phyloP scores from a whole-genome alignment of 2,888 invertebrate species.

The Meloe dianella region DNA sequence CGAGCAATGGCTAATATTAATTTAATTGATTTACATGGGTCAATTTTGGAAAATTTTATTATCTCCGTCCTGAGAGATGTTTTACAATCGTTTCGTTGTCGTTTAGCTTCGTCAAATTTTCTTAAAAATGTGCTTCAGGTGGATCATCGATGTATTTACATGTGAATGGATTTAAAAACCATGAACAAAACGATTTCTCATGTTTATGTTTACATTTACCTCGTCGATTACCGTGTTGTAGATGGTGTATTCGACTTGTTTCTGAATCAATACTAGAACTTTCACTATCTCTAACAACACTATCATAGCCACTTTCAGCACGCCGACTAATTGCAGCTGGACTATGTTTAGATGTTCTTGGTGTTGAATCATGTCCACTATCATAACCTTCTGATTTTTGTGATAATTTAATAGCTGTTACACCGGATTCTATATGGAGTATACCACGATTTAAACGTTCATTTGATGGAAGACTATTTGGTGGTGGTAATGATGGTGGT shows the following conservation, averaged over 20 bases:
- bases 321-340: slow-evolving; percentile 78
- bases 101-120: neutral
- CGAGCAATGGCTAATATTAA: too few relatives aligned
- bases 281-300: slow-evolving; percentile 86
- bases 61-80: neutral
- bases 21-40: neutral
- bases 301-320: slow-evolving; percentile 91
- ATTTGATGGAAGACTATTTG: slow-evolving; percentile 68
- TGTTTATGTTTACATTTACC: slow-evolving; percentile 72
- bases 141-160: slow-evolving; percentile 75
- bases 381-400: slow-evolving; percentile 76
- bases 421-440: slow-evolving; percentile 68
- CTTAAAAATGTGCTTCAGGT: slow-evolving; percentile 59
- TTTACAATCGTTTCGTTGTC: neutral
- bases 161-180: slow-evolving; percentile 77
- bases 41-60: neutral
- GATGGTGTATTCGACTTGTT: slow-evolving; percentile 59
- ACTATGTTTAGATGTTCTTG: slow-evolving; percentile 81
- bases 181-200: slow-evolving; percentile 76
- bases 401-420: slow-evolving; percentile 66
- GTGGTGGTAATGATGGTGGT: slow-evolving; percentile 61
- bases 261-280: slow-evolving; percentile 85
- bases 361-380: slow-evolving; percentile 84
- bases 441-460: slow-evolving; percentile 70
- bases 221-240: slow-evolving; percentile 46